Conservation (phyloP, 2,113 vertebrate genomes). For the Thinocorus orbignyianus region DNA sequence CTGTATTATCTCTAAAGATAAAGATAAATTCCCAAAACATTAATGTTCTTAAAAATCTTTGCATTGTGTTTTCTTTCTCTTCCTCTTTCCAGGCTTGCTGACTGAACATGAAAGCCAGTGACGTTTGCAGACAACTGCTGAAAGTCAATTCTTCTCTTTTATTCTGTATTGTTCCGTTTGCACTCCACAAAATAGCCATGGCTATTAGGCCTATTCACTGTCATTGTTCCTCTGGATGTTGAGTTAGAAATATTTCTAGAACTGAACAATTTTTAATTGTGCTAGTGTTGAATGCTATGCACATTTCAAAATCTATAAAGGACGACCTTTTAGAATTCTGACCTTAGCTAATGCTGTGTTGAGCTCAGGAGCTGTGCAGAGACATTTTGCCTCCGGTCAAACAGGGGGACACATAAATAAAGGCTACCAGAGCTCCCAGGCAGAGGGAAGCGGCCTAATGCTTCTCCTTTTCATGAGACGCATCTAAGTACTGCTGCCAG, state of each 20-base stretch:
- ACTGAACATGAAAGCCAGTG: background rate
- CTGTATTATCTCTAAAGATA: background rate
- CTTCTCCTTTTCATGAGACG: background rate
- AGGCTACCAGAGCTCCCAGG: background rate
- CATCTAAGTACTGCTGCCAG: background rate
- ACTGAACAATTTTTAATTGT: background rate
- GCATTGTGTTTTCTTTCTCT: background rate
- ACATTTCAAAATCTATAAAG: constrained; percentile 27
- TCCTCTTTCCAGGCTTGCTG: background rate
- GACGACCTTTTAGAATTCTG: background rate
- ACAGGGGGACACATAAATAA: background rate
- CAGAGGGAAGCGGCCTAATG: background rate
- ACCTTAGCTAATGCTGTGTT: background rate
- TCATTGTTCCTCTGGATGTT: background rate
- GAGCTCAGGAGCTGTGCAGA: background rate
- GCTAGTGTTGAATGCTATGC: background rate
- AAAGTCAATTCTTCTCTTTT: background rate
- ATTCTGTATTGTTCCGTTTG: background rate
- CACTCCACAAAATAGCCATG: background rate
- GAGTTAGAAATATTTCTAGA: background rate
- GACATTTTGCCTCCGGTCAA: background rate
- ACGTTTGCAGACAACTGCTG: background rate
- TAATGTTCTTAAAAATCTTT: background rate
- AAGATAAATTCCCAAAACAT: background rate
- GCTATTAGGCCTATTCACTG: background rate